Evolutionary conservation across 2,888 invertebrate species (phyloP).

Genomic region (Cyclophora punctaria): DNA sequence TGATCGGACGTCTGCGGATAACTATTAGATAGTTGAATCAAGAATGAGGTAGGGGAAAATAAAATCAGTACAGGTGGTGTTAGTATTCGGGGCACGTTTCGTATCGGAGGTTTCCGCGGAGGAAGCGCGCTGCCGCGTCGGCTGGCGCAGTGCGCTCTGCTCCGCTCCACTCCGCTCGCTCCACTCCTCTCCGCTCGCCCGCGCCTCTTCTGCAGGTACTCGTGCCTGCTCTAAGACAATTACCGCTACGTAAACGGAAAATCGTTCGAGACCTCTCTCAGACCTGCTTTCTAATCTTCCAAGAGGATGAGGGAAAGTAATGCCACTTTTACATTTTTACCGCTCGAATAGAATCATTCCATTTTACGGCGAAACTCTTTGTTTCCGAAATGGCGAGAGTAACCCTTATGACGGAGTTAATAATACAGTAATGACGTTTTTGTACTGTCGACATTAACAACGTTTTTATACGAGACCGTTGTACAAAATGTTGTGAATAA

Average conservation of each 20-base stretch:
- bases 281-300: constrained; percentile 68
- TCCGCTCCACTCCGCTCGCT: constrained; percentile 7
- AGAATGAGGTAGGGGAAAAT: constrained; percentile 61
- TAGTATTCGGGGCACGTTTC: constrained; percentile 65
- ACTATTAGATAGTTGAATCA: constrained; percentile 67
- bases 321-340: constrained; percentile 43
- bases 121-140: constrained; percentile 43
- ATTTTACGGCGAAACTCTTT: constrained; percentile 25
- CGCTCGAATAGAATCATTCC: constrained; percentile 33
- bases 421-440: constrained; percentile 29
- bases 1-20: constrained; percentile 44
- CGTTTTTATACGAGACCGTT: constrained; percentile 25
- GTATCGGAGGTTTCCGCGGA: constrained; percentile 58
- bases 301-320: constrained; percentile 41
- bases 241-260: constrained; percentile 71
- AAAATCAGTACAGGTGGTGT: constrained; percentile 68
- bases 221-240: constrained; percentile 66
- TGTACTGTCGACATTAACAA: constrained; percentile 26
- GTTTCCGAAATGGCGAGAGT: constrained; percentile 25
- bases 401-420: constrained; percentile 31
- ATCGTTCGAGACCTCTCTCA: constrained; percentile 59
- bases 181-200: constrained; percentile 22
- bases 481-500: constrained; percentile 24
- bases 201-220: constrained; percentile 41
- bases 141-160: constrained; percentile 62